Evolutionary conservation across 2,888 invertebrate genomes (phyloP), one percentile per base, ranked within the genome.

Genomic region (Eumacrocentrus americanus): DNA sequence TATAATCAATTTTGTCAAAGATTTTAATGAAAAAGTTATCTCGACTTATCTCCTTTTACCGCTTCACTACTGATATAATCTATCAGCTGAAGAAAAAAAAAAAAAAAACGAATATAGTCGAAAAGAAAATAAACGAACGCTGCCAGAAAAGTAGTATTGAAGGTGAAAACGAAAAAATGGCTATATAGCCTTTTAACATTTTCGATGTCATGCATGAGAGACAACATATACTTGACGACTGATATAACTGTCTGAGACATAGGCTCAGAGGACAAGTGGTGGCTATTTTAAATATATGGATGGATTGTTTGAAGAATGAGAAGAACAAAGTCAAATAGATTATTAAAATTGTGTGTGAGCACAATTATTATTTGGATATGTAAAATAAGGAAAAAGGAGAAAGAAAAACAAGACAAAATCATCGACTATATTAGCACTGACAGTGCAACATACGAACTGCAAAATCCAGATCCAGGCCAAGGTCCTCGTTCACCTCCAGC

Each of bases 401-500:
- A 18, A 51, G 9, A 37, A 51, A 20, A 16, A 48, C 16, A 16
- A 3, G 34, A 5, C 18, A 35, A 1, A 35, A 12, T 12, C 9
- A 22, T 6, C n/a, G 51, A 29, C 7, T 4, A 18, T 11, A 54
- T 44, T 54, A 54, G 44, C 44, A 44, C 25, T 52, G 52, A 54
- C 42, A 54, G 34, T 54, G 44, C 18, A 54, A 25, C 38, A 11
- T 35, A 50, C 54, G 12, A 55, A 44, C 18, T 38, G 54, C 20
- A 44, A 58, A 58, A 51, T 62, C 52, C 53, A 63, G 65, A 70
- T 69, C 67, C 70, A 65, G 71, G 71, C 71, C 72, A 71, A 72
- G 70, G 72, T 68, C 54, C 46, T 38, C 54, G 37, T 60, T 54
- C 38, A 60, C 60, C 60, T 60, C 64, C 62, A 63, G 58, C 53